Evolutionary conservation across 2,888 invertebrate genomes (phyloP).

Genomic region (Ophioninae sp.): DNA sequence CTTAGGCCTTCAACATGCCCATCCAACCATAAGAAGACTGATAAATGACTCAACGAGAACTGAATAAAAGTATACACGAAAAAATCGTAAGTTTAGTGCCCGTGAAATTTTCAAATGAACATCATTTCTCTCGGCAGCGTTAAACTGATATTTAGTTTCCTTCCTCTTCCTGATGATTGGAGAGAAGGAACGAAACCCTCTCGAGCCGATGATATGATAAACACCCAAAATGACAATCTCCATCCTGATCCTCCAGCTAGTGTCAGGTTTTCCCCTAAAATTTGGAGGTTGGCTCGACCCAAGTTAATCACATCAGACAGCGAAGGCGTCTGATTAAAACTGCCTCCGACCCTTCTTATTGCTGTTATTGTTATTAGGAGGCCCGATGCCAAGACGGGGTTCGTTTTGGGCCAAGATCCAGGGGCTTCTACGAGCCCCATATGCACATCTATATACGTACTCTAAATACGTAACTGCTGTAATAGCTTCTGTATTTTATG

Average conservation of each 20-base stretch:
- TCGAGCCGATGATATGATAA: conserved; percentile 73
- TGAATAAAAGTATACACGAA: conserved; percentile 9
- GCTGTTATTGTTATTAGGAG: conserved; percentile 74
- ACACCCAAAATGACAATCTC: conserved; percentile 75
- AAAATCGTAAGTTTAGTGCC: conserved; percentile 38
- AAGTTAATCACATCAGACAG: conserved; percentile 77
- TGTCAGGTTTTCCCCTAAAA: conserved; percentile 45
- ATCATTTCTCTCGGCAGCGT: conserved; percentile 15
- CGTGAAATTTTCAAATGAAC: conserved; percentile 38
- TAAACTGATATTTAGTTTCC: neutral
- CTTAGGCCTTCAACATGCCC: conserved; percentile 7
- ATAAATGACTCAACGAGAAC: conserved; percentile 41
- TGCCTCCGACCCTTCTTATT: conserved; percentile 72
- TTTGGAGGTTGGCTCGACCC: conserved; percentile 56
- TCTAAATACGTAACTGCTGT: conserved; percentile 61
- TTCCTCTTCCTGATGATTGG: conserved; percentile 21
- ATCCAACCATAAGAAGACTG: neutral
- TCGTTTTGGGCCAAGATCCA: conserved; percentile 21
- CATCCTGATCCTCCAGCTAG: conserved; percentile 50
- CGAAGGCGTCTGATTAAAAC: conserved; percentile 77
- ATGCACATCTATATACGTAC: conserved; percentile 43
- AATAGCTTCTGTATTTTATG: conserved; percentile 28
- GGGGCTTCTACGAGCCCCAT: conserved; percentile 26
- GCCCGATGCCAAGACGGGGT: conserved; percentile 54
- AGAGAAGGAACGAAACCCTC: conserved; percentile 62